Evolutionary conservation across 2,797 vertebrate genomes (phyloP).

Genomic region (Rhinichthys osculus): DNA sequence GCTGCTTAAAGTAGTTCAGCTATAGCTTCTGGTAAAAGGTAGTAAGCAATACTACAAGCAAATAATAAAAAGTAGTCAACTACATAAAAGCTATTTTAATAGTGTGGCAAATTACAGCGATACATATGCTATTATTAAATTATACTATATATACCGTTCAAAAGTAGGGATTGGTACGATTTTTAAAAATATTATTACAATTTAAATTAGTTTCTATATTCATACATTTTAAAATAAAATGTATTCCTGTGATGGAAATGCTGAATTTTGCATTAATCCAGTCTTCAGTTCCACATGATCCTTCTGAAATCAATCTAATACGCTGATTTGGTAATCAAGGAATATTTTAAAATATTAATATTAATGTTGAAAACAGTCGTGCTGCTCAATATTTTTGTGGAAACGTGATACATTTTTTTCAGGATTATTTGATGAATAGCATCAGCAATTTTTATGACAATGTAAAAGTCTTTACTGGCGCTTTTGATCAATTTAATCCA

Average conservation of each 20-base stretch:
- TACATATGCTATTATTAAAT: neutral
- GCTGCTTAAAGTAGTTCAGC: neutral
- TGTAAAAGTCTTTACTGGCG: neutral
- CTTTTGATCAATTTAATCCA: neutral
- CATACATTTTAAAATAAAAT: neutral
- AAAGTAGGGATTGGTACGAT: neutral
- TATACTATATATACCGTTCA: neutral
- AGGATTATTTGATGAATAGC: neutral
- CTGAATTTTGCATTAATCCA: neutral
- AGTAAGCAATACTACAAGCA: neutral
- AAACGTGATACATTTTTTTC: neutral
- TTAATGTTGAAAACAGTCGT: neutral
- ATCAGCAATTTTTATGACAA: neutral
- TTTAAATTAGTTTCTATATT: neutral
- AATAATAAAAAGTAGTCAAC: neutral
- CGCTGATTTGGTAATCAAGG: neutral
- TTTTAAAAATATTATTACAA: neutral
- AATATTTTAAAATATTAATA: neutral
- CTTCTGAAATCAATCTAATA: neutral
- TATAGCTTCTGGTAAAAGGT: neutral
- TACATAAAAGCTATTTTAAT: neutral
- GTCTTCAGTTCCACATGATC: neutral
- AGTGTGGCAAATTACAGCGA: neutral
- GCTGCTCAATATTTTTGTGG: neutral
- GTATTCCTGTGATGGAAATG: neutral